Percentiles rank a stretch among this genome's conserved stretches.
Evolutionary conservation across 2,113 vertebrate species (phyloP).

Genomic region (human): DNA sequence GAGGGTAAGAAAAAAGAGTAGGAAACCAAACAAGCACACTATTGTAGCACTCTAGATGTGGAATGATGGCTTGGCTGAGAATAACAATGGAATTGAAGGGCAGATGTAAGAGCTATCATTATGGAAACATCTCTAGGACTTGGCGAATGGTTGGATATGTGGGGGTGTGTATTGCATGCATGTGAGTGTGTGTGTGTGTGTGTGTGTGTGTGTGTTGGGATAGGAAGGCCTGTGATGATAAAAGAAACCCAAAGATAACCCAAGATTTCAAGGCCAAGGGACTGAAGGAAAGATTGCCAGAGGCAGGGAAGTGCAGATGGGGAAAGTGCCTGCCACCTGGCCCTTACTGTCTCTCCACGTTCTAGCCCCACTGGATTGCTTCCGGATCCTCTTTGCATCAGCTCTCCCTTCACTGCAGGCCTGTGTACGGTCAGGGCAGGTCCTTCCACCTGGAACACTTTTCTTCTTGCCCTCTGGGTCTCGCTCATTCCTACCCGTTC

Average conservation of each 20-base stretch:
- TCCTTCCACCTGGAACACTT: neutral
- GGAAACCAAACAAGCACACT: neutral
- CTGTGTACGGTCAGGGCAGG: neutral
- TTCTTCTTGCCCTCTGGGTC: neutral
- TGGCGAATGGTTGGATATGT: neutral
- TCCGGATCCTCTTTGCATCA: neutral
- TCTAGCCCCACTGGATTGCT: neutral
- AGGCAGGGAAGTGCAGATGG: neutral
- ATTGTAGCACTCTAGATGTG: neutral
- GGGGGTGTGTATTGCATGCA: too few species aligned
- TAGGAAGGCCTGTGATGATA: neutral
- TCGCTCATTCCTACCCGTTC: neutral
- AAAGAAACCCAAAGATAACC: neutral
- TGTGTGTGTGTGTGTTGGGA: neutral
- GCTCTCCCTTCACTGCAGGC: neutral
- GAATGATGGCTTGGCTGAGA: neutral
- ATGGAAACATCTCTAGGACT: neutral
- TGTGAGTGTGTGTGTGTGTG: neutral
- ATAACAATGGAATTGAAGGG: neutral
- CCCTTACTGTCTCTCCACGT: neutral
- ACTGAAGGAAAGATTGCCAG: neutral
- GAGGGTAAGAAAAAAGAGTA: neutral
- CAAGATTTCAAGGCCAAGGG: neutral
- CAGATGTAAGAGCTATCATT: neutral
- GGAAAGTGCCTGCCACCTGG: neutral